Evolutionary conservation across 2,113 vertebrate species (phyloP), one percentile per base, ranked within the genome.

Genomic region (Coryphaenoides rupestris): DNA sequence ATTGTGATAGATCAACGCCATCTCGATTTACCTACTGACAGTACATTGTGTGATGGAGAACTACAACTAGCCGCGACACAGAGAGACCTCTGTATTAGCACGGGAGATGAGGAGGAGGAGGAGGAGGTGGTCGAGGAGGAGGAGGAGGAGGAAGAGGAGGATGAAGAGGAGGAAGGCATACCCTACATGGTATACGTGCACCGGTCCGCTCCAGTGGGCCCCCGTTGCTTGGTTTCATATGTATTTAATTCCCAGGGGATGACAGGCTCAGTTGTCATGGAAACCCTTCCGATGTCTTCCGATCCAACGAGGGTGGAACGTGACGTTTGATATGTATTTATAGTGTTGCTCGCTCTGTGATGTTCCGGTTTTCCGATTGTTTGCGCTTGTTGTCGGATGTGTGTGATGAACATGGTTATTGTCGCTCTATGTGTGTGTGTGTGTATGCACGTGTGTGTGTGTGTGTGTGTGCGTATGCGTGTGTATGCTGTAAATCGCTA

Each of bases 221-320:
- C n/a, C 63, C 23, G 12, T 54, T 71, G 72, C 64, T 74, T 70
- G 65, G 70, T 77, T 70, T 76, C 72, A 69, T 78, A 69, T 82
- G 73, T 66, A 64, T 60, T 81, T 58, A 22, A 55, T 22, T 74
- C 69, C 69, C 52, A 79, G 72, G 68, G 72, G 80, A 84, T 79
- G 71, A 78, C 68, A 67, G 72, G 67, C 70, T 76, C 59, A 2
- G 83, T 88, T 82, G 80, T 78, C 84, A 86, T 86, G 85, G 87
- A 86, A 87, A 89, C 85, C 69, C 54, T 79, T 69, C 12, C 13
- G 23, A 28, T 17, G 5, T 26, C 24, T 19, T 3, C 28, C 33
- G 33, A 10, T 40, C 33, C 33, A 40, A 40, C 33, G 13, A 40
- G 33, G 9, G 33, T 7, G 10, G 6, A 61, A 60, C 33, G 21